Evolutionary conservation across 2,888 invertebrate genomes (phyloP).

Genomic region (Eristalinus sepulchralis): DNA sequence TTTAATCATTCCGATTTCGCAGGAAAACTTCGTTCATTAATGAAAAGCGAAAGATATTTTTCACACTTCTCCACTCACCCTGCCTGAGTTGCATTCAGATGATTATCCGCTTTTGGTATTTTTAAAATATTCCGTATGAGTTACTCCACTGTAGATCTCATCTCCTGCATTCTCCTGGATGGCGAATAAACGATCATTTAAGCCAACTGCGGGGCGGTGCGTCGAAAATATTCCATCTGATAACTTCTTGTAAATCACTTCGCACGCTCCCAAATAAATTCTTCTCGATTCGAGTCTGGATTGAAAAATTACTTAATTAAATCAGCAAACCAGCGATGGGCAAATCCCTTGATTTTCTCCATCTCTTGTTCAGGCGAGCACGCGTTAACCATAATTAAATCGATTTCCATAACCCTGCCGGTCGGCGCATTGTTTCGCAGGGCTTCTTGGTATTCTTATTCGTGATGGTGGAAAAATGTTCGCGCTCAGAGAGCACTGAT

Average conservation of each 20-base stretch:
- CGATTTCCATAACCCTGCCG: conserved; percentile 21
- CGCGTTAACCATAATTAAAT: conserved; percentile 42
- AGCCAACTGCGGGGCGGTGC: background rate
- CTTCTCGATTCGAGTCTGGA: conserved; percentile 18
- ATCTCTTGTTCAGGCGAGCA: background rate
- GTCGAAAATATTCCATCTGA: background rate
- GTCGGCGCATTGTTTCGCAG: background rate
- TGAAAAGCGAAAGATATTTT: too few species aligned
- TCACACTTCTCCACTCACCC: too few species aligned
- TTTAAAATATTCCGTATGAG: too few species aligned
- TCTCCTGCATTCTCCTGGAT: too few species aligned
- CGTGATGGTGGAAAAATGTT: background rate
- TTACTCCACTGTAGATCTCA: too few species aligned
- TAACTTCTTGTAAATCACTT: conserved; percentile 17
- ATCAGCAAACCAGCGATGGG: conserved; percentile 21
- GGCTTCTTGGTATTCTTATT: background rate
- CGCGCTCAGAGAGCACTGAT: background rate
- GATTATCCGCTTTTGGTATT: too few species aligned
- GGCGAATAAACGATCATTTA: background rate
- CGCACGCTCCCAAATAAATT: conserved; percentile 12
- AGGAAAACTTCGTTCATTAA: too few species aligned
- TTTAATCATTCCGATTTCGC: too few species aligned
- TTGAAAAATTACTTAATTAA: conserved; percentile 38
- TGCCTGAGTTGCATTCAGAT: too few species aligned
- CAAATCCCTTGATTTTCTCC: conserved; percentile 21